A percentile compares a stretch with the other conserved stretches of the same genome.
Evolutionary conservation across 2,888 invertebrate species (phyloP).

Genomic region (Eutolmus rufibarbis): DNA sequence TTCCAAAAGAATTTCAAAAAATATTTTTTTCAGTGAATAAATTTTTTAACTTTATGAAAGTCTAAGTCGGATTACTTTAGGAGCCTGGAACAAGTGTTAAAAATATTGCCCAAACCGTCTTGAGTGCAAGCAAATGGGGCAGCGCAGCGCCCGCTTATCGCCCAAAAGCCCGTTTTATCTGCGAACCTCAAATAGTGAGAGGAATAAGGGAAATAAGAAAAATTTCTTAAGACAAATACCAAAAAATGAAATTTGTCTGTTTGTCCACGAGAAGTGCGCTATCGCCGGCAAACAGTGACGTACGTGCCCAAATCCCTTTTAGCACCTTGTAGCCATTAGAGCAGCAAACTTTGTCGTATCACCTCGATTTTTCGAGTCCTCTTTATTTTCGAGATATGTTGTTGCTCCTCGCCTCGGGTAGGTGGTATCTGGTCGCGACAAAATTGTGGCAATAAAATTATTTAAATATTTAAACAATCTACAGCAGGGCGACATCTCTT

Average conservation of each 20-base stretch:
- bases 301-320: slow-evolving; percentile 44
- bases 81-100: neutral
- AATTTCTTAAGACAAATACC: slow-evolving; percentile 30
- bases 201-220: neutral
- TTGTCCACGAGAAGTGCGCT: slow-evolving; percentile 28
- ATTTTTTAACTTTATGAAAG: neutral
- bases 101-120: neutral
- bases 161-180: slow-evolving; percentile 4
- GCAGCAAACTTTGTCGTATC: slow-evolving; percentile 36
- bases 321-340: slow-evolving; percentile 40
- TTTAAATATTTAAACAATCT: slow-evolving; percentile 40
- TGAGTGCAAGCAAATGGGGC: neutral
- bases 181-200: neutral
- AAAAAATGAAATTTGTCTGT: slow-evolving; percentile 35
- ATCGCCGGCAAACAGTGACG: slow-evolving; percentile 36
- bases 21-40: neutral
- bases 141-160: neutral
- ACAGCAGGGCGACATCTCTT: neutral
- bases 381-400: slow-evolving; percentile 2
- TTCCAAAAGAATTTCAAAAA: neutral
- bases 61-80: neutral
- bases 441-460: slow-evolving; percentile 32
- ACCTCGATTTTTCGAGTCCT: neutral
- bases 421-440: neutral
- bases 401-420: neutral